Base-by-base conservation (phyloP, 1,140 invertebrate genomes). In the Leptoteleia sp. region DNA sequence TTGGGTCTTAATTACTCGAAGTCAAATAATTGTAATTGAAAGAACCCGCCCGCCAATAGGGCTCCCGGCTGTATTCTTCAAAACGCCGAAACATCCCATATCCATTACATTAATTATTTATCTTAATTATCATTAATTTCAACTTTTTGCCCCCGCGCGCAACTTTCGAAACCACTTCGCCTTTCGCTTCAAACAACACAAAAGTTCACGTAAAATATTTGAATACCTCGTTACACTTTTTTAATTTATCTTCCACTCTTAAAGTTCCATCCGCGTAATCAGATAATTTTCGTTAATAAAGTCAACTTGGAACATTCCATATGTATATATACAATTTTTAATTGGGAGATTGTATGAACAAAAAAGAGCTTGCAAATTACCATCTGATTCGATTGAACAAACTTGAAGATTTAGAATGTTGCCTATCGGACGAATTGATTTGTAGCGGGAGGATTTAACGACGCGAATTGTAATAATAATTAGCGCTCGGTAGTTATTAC, bases 11-110 rank as follows among this genome's bases (percentile, higher is more conserved):
- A 84, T 84, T 84, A 81, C 79, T 81, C 70, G 45, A 62, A 80
- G 65, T 80, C 75, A 76, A 76, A 82, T 84, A 83, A 83, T 83
- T 82, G 59, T 73, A 80, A 84, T 82, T 82, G 76, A 83, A 73
- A 71, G 79, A 80, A 67, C 50, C 61, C 57, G 54, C 70, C 33
- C 68, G 47, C 22, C 64, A 68, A 73, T 42, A 81, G 64, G 16
- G 27, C 43, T 55, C 16, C 3, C 22, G 6, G 13, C 38, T 17
- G 9, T 42, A 82, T 81, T 73, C 76, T 82, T 82, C 65, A 79
- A 77, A 83, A 79, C 29, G 38, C 64, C 75, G 76, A 82, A 82
- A 82, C 71, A 82, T 82, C 82, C 59, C 45, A 48, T 55, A 47
- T 37, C 62, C 72, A 76, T 76, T 68, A 68, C 15, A 55, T 62